Evolutionary conservation across 2,113 vertebrate species (phyloP).

Genomic region (Rhineura floridana): DNA sequence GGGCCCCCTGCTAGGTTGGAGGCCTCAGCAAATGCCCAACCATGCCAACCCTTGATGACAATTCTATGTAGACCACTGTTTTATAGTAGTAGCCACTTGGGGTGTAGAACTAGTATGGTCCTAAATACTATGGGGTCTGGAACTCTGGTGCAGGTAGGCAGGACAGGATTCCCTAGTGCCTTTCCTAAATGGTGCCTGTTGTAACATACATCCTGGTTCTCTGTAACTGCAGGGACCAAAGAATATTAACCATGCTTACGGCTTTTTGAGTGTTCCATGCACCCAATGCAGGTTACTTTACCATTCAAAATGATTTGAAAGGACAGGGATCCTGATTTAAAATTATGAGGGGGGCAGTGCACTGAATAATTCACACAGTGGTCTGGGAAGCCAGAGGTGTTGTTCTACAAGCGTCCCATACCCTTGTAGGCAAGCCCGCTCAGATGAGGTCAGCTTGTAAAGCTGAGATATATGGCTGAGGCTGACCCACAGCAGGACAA

Average conservation of each 20-base stretch:
- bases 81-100: too few relatives aligned
- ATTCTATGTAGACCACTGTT: too few relatives aligned
- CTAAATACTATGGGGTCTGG: too few relatives aligned
- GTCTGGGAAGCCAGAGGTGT: neutral
- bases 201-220: neutral
- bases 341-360: neutral
- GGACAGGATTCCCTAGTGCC: neutral
- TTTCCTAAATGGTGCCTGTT: neutral
- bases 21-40: too few relatives aligned
- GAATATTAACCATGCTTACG: neutral
- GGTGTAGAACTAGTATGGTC: too few relatives aligned
- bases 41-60: too few relatives aligned
- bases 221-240: neutral
- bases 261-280: neutral
- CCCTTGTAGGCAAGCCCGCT: neutral
- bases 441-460: neutral
- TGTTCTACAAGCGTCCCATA: neutral
- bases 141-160: too few relatives aligned
- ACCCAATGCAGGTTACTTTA: too few relatives aligned
- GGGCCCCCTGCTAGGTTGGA: too few relatives aligned
- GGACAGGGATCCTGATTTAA: too few relatives aligned
- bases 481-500: constrained; percentile 5
- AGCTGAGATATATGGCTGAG: neutral
- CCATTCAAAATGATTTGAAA: neutral
- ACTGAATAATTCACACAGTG: neutral